phyloP scores from a whole-genome alignment of 1,140 invertebrate species.

The Sitodiplosis mosellana region DNA sequence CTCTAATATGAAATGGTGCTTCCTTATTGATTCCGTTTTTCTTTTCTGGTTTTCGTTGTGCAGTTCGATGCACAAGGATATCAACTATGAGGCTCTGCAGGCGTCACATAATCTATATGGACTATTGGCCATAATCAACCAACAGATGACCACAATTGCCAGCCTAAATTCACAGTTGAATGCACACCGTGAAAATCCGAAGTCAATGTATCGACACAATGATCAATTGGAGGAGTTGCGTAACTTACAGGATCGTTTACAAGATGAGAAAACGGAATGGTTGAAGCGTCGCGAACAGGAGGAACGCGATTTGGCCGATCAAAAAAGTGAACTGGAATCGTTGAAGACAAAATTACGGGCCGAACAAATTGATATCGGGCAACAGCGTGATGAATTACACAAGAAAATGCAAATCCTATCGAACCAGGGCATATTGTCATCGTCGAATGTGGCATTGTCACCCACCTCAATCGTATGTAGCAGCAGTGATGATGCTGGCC shows the following conservation, averaged over 20 bases:
- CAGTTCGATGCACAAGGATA: conserved; percentile 23
- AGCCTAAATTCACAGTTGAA: conserved; percentile 45
- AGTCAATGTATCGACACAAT: conserved; percentile 40
- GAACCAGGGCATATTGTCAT: conserved; percentile 44
- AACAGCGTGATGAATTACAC: conserved; percentile 74
- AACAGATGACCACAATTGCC: conserved; percentile 71
- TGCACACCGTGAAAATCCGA: conserved; percentile 29
- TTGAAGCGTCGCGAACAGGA: conserved; percentile 39
- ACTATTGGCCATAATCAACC: conserved; percentile 61
- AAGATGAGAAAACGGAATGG: conserved; percentile 63
- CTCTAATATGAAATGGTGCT: too few relatives aligned
- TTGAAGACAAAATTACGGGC: conserved; percentile 41
- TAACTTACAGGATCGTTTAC: conserved; percentile 54
- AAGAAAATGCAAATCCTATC: conserved; percentile 59
- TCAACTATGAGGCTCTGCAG: conserved; percentile 50
- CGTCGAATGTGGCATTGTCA: conserved; percentile 25
- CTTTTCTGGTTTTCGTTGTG: too few relatives aligned
- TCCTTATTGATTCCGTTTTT: too few relatives aligned
- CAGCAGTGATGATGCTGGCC: background rate
- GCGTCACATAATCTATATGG: conserved; percentile 68
- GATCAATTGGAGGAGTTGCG: conserved; percentile 53
- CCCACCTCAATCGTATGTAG: background rate
- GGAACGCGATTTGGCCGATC: conserved; percentile 44
- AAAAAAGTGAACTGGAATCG: conserved; percentile 28
- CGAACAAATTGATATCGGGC: conserved; percentile 63